Percentiles rank a stretch among this genome's conserved stretches.
Conservation (phyloP, 2,888 invertebrate species). For the Pogonocherus hispidulus region DNA sequence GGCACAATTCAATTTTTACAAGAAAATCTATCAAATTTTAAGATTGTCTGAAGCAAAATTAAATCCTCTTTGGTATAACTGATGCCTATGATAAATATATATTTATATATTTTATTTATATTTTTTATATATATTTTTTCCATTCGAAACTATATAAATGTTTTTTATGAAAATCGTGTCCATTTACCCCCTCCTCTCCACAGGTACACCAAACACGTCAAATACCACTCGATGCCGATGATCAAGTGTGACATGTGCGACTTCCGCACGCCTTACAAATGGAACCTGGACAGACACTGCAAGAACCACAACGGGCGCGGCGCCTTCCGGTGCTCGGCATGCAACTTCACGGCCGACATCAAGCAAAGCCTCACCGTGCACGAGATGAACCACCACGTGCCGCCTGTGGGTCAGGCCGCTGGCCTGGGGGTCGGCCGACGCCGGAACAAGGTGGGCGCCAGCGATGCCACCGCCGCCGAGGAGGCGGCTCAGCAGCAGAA, state of each 20-base stretch:
- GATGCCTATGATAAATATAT: too few species aligned
- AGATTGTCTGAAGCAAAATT: too few species aligned
- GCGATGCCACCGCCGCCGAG: slow-evolving; percentile 73
- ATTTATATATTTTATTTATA: too few species aligned
- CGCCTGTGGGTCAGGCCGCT: slow-evolving; percentile 80
- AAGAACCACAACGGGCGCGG: slow-evolving; percentile 91
- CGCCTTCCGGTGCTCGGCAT: slow-evolving; percentile 82
- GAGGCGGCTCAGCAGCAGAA: slow-evolving; percentile 56
- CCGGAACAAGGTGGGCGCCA: slow-evolving; percentile 82
- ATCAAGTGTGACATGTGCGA: slow-evolving; percentile 95
- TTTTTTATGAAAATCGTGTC: too few species aligned
- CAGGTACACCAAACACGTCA: slow-evolving; percentile 88
- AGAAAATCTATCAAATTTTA: too few species aligned
- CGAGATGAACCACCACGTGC: slow-evolving; percentile 91
- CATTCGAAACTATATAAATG: too few species aligned
- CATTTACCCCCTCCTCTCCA: too few species aligned
- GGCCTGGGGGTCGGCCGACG: slow-evolving; percentile 73
- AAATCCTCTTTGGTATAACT: too few species aligned
- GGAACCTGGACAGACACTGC: slow-evolving; percentile 95
- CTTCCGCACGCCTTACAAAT: slow-evolving; percentile 92
- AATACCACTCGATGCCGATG: slow-evolving; percentile 95
- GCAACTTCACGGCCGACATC: slow-evolving; percentile 92
- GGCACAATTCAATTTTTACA: too few species aligned
- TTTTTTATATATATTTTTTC: too few species aligned
- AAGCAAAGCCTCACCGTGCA: slow-evolving; percentile 93